Conservation (phyloP, 2,113 vertebrate genomes). For the Pituophis catenifer region DNA sequence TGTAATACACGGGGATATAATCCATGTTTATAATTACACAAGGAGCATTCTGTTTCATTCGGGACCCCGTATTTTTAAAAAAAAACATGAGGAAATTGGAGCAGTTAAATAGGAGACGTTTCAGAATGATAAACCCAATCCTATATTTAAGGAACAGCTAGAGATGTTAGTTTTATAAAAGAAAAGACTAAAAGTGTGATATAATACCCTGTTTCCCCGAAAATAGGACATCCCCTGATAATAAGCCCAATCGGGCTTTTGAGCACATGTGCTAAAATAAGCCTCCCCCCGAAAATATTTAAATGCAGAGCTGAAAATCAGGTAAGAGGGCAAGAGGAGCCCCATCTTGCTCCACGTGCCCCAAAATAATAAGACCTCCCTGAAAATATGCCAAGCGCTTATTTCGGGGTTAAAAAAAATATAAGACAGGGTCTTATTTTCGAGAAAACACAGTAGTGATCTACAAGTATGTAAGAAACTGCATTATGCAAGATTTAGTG, state of each 20-base stretch:
- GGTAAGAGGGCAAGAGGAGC: too few relatives aligned
- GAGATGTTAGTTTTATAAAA: not conserved
- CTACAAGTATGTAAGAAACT: not conserved
- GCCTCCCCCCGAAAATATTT: too few relatives aligned
- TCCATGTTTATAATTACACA: not conserved
- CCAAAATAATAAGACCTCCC: too few relatives aligned
- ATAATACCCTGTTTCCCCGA: not conserved
- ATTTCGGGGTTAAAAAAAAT: too few relatives aligned
- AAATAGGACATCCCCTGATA: too few relatives aligned
- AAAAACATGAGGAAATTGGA: not conserved
- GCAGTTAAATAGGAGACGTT: not conserved
- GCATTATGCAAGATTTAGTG: not conserved
- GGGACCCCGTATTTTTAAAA: not conserved
- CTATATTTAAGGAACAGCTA: not conserved
- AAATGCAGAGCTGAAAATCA: too few relatives aligned
- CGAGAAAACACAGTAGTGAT: not conserved
- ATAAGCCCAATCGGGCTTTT: too few relatives aligned
- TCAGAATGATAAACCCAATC: not conserved
- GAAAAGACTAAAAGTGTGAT: not conserved
- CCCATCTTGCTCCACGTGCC: too few relatives aligned
- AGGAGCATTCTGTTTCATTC: not conserved
- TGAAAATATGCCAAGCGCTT: too few relatives aligned
- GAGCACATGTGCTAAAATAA: too few relatives aligned
- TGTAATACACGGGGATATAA: not conserved
- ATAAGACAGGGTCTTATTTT: too few relatives aligned